These are phyloP conservation scores for Eucriotettix oculatus DNA, from an alignment of 2,888 invertebrate genomes.

Conservation along the genomic window DNA sequence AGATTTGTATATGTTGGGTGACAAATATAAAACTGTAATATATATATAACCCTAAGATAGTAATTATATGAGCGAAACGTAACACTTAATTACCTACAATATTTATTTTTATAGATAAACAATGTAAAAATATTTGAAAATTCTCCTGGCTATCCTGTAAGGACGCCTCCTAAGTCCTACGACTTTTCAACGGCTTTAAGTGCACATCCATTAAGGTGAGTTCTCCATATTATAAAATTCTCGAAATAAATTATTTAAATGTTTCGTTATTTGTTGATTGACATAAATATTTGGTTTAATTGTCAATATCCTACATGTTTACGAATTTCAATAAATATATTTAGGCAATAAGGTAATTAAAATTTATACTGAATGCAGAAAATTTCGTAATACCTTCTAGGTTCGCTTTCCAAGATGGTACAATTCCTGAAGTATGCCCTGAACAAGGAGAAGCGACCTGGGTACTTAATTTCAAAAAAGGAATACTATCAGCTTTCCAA, in stretches of 20 bases:
- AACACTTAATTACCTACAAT: too few species aligned
- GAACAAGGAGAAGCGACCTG: constrained; percentile 51
- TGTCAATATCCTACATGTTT: background rate
- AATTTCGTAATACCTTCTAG: constrained; percentile 35
- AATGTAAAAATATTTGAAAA: too few species aligned
- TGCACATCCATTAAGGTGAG: too few species aligned
- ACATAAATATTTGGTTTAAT: background rate
- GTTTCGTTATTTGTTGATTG: background rate
- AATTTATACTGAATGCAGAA: background rate
- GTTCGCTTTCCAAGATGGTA: constrained; percentile 75
- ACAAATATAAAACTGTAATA: too few species aligned
- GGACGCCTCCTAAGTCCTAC: too few species aligned
- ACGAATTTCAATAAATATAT: background rate
- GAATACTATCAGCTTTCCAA: constrained; percentile 69
- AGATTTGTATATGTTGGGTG: too few species aligned
- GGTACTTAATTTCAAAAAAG: constrained; percentile 81
- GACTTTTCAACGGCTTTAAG: too few species aligned
- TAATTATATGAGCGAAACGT: too few species aligned
- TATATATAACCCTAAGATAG: too few species aligned
- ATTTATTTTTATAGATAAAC: too few species aligned
- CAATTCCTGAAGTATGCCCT: constrained; percentile 71
- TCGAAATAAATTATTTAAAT: too few species aligned
- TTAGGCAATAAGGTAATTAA: background rate
- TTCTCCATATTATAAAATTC: background rate
- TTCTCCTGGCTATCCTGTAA: too few species aligned